Evolutionary conservation across 2,797 vertebrate genomes (phyloP).

Genomic region (Vireo griseus): DNA sequence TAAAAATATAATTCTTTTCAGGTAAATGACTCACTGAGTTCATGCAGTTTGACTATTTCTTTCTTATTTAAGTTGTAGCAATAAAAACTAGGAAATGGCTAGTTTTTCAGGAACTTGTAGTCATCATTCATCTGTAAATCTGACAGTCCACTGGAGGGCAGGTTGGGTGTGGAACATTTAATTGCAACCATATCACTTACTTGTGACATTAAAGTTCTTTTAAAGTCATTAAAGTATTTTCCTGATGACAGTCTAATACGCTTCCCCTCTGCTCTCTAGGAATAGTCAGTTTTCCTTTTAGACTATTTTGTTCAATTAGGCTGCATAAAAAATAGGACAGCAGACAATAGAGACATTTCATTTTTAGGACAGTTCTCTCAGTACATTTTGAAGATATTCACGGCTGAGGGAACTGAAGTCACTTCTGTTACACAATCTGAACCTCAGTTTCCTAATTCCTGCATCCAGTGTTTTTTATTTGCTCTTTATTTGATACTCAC

Average conservation of each 20-base stretch:
- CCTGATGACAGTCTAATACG: background rate
- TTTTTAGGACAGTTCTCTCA: background rate
- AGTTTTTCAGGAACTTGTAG: background rate
- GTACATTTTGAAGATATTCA: background rate
- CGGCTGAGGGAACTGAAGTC: background rate
- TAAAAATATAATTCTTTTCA: background rate
- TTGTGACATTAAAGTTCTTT: background rate
- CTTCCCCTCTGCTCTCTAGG: background rate
- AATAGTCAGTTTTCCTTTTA: conserved; percentile 1
- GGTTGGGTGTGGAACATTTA: background rate
- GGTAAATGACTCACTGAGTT: background rate
- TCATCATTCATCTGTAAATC: background rate
- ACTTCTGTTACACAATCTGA: background rate
- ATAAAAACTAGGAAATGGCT: background rate
- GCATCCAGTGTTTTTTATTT: background rate
- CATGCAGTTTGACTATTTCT: background rate
- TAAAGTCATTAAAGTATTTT: background rate
- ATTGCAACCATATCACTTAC: background rate
- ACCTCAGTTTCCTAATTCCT: background rate
- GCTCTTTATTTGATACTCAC: background rate
- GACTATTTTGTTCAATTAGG: background rate
- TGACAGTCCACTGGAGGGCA: background rate
- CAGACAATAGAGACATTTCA: background rate
- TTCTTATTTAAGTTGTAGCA: background rate
- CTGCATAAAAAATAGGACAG: background rate